Percentiles rank a stretch among this genome's conserved stretches.
Evolutionary conservation across 1,140 invertebrate species (phyloP).

Genomic region (Marisa cornuarietis): DNA sequence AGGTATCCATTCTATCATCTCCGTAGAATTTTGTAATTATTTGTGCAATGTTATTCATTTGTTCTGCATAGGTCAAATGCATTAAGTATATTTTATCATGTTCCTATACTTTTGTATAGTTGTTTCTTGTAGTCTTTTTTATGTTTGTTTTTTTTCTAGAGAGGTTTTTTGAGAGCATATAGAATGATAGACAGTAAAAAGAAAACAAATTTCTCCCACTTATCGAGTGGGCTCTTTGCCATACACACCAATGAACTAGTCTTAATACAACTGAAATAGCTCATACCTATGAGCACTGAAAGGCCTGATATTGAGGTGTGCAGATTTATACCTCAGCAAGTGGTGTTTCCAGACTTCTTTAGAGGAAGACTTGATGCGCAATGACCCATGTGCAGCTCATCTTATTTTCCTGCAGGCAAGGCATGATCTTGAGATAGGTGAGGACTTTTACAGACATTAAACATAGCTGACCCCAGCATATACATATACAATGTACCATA

Average conservation of each 20-base stretch:
- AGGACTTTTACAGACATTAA: neutral
- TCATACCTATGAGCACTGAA: neutral
- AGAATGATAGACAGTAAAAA: neutral
- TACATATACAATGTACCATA: too few species aligned
- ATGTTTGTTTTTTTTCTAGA: neutral
- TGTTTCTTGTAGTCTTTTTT: neutral
- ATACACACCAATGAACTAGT: neutral
- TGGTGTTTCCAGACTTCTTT: conserved; percentile 6
- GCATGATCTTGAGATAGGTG: conserved; percentile 11
- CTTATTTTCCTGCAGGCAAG: conserved; percentile 19
- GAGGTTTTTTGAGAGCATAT: neutral
- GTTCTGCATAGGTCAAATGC: neutral
- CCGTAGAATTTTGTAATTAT: neutral
- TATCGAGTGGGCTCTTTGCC: neutral
- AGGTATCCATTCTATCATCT: neutral
- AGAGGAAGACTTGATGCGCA: conserved; percentile 8
- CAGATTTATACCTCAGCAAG: conserved; percentile 16
- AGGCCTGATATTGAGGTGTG: neutral
- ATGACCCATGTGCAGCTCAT: conserved; percentile 1
- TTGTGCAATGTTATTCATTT: neutral
- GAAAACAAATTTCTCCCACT: neutral
- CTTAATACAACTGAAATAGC: too few species aligned
- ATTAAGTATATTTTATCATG: neutral
- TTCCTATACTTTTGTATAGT: neutral
- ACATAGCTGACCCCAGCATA: too few species aligned